Base-by-base conservation (phyloP, 1,140 invertebrate genomes). In the Lepidurus couesii region DNA sequence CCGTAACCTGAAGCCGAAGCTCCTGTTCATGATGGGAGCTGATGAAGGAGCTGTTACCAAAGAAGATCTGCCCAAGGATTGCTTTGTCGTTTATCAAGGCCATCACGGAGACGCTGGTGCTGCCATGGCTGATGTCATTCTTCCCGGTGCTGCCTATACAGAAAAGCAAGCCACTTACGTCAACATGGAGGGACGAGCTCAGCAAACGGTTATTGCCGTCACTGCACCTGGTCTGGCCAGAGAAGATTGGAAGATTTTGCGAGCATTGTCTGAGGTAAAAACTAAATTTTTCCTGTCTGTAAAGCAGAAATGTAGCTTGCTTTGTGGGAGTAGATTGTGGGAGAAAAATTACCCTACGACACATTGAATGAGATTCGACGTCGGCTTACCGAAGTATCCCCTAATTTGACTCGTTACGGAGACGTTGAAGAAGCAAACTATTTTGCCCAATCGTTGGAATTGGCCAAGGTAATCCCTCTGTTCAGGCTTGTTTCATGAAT, bases 181-280 rank as follows among this genome's bases (percentile, higher is more conserved):
- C 0, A 99, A 99, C 85, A 98, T 94, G 0, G 98, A 99, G 88
- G 98, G 98, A 10, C 88, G 98, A 78, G 90, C 96, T n/a, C 98
- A 99, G 86, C 92, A 96, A 87, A 97, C 96, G 1, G 87, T 92
- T 73, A 87, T 90, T 5, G 97, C 97, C 16, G 91, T 99, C n/a
- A 91, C 93, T 42, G 94, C 97, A 73, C 97, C 97, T 16, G 97
- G 97, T 80, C 88, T 93, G 86, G 96, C 96, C 1, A 89, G 96
- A 79, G 94, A 96, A 81, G 98, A 99, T 87, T 99, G 98, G 98
- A 99, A 99, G 88, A 98, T 99, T 80, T 91, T 99, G 81, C 86
- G 95, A 84, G 93, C 93, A 73, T 84, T 95, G n/a, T 91, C 92
- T 21, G 92, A 95, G 87, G 91, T 92, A 84, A 83, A 76, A 79